Conservation (phyloP, 1,140 invertebrate genomes). For the Magallana angulata region DNA sequence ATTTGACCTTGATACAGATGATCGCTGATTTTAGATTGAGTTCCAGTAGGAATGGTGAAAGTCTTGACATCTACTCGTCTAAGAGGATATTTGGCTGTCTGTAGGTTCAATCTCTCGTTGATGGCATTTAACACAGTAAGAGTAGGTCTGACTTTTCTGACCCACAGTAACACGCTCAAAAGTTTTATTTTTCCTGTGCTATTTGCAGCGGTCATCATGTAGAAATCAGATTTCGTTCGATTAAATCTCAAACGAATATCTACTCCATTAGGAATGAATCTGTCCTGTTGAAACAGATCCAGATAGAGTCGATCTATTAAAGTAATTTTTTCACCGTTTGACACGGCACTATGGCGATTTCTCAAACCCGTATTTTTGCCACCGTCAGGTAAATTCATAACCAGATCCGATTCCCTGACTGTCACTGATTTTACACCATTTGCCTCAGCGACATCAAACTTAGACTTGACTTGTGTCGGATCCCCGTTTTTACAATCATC, state of each 20-base stretch:
- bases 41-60: neutral
- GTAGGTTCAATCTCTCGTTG: neutral
- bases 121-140: neutral
- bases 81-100: neutral
- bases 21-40: neutral
- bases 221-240: neutral
- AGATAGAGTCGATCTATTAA: conserved; percentile 20
- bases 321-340: neutral
- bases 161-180: neutral
- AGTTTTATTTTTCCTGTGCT: neutral
- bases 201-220: neutral
- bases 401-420: too few species aligned
- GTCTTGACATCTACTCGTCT: conserved; percentile 26
- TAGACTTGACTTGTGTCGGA: too few species aligned
- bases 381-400: too few species aligned
- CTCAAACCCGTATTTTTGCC: neutral
- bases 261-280: neutral
- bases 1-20: neutral
- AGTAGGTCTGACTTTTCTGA: conserved; percentile 9
- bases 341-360: neutral
- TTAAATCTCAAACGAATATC: conserved; percentile 30
- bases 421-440: too few species aligned
- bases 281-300: conserved; percentile 36
- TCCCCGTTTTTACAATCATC: neutral
- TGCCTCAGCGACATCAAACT: too few species aligned